phyloP scores from a whole-genome alignment of 2,888 invertebrate genomes.

The Diogma glabrata region DNA sequence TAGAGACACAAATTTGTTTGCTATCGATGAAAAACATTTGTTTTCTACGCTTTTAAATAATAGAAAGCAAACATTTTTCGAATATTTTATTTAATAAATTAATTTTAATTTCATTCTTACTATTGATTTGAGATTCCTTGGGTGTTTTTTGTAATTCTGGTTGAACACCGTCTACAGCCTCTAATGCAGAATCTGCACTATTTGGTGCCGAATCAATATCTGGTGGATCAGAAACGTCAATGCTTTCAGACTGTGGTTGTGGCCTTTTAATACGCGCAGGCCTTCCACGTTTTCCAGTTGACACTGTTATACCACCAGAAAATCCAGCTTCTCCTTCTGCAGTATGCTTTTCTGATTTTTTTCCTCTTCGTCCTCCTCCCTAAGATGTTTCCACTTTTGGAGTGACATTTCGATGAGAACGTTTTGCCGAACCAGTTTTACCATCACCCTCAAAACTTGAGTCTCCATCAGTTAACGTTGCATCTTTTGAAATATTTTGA shows the following conservation, averaged over 20 bases:
- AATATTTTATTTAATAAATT: too few relatives aligned
- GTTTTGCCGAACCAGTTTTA: not conserved
- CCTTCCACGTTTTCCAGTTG: not conserved
- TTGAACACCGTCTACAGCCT: conserved; percentile 39
- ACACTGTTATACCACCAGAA: conserved; percentile 18
- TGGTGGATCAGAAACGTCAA: conserved; percentile 20
- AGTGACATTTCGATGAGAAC: conserved; percentile 2
- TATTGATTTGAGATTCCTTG: conserved; percentile 40
- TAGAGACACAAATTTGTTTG: too few relatives aligned
- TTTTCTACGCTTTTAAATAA: too few relatives aligned
- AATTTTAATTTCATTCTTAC: conserved; percentile 27
- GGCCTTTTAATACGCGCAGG: conserved; percentile 19
- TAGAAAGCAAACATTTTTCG: too few relatives aligned
- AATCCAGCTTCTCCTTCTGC: conserved; percentile 20
- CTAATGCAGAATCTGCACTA: conserved; percentile 31
- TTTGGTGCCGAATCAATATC: conserved; percentile 24
- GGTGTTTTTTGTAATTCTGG: conserved; percentile 43
- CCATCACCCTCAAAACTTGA: too few relatives aligned
- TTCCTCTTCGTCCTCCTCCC: conserved; percentile 17
- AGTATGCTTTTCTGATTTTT: conserved; percentile 19
- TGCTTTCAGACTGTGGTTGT: conserved; percentile 17
- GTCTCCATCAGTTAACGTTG: not conserved
- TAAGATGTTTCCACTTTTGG: conserved; percentile 3
- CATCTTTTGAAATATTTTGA: conserved; percentile 21
- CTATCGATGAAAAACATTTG: too few relatives aligned